Base-by-base conservation (phyloP, 1,140 invertebrate species). In the Arion vulgaris region DNA sequence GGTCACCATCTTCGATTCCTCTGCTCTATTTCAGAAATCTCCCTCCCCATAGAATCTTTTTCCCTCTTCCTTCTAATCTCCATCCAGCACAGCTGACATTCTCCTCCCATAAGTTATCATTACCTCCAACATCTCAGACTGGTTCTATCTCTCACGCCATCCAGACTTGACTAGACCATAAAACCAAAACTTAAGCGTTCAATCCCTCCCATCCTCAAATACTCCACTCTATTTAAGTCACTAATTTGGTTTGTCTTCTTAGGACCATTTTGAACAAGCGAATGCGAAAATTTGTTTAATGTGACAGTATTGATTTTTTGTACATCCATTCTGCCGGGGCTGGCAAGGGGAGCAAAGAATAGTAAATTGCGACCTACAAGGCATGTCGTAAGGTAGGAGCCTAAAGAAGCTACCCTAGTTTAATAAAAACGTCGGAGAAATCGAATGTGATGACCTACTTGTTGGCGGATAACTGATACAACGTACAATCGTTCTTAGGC, bases 121-220 rank as follows among this genome's bases (percentile, higher is more conserved):
- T 66, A 66, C 62, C 62, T 66, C 62, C 28, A 66, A 28, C 62
- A 7, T 32, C 28, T 66, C 62, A 15, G 62, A 9, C 62, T 34
- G 62, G 62, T 66, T 32, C 62, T 66, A 66, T 66, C 62, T 66
- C n/a, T 28, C 62, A 66, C 62, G 62, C n/a, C 62, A 66, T 66
- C 28, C 62, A n/a, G 62, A 32, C 62, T 2, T 32, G 62, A 66
- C 62, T 66, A 28, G 62, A 66, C 28, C 62, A 66, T 66, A 66
- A 66, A 66, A 66, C n/a, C 62, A 28, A 66, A 66, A 66, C 28
- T 66, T 66, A 66, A 66, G 62, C 62, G 62, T 66, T 66, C 62
- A 66, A 34, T 66, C 32, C 32, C 32, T 7, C 62, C 62, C n/a
- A n/a, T n/a, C n/a, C n/a, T n/a, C n/a, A n/a, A n/a, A n/a, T n/a